Evolutionary conservation across 1,140 invertebrate species (phyloP), one percentile per base, ranked within the genome.

Genomic region (Nylanderia fulva): DNA sequence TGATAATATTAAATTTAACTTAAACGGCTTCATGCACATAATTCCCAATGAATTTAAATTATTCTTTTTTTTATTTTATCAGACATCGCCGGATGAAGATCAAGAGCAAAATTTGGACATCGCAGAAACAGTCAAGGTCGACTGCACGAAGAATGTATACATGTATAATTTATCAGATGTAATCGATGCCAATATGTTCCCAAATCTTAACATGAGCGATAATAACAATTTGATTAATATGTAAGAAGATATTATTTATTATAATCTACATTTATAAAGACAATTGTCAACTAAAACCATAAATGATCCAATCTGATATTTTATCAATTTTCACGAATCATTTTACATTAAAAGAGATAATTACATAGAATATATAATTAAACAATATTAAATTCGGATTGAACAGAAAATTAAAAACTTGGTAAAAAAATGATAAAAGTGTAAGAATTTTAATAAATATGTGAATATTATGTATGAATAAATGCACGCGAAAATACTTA

Each of bases 1-100:
- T 48, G 3, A 42, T 45, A 45, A 45, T 8, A 45, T 24, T 24
- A 45, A 2, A 0, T 48, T 45, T 13, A 45, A 45, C 13, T 48
- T 48, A 48, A 45, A 64, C 5, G 21, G 15, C 27, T 66, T 24
- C 8, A 48, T 48, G 15, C 15, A 24, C 6, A 45, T 2, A 66
- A 42, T 45, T 52, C n/a, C 52, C 11, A 18, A 33, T 6, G 15
- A 48, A 33, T 21, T 52, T 71, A 0, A 18, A n/a, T n/a, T n/a
- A n/a, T n/a, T n/a, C n/a, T 33, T 76, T 15, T 33, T 77, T 64
- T 64, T 64, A 7, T 36, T 64, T 64, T 64, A 3, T 24, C 11
- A 79, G 75, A 52, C 27, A 15, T 27, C 29, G 21, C 0, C 29
- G 4, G 36, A 61, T 1, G 36, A 15, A 42, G 4, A 33, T 11